Percentiles rank a stretch among this genome's conserved stretches.
Conservation (phyloP, 1,140 invertebrate genomes). For the Leptoteleia sp. region DNA sequence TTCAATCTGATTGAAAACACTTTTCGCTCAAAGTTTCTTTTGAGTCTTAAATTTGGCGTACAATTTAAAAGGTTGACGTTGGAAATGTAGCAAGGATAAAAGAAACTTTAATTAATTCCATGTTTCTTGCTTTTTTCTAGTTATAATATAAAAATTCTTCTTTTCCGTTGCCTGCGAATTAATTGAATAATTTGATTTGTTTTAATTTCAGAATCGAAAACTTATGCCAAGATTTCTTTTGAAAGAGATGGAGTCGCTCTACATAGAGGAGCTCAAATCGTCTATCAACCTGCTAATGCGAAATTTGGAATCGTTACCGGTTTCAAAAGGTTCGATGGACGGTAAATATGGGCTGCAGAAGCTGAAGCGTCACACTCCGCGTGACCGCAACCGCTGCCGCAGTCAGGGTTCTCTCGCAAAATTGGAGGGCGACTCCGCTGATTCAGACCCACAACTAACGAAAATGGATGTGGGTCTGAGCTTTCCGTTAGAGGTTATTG, state of each 20-base stretch:
- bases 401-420: conserved; percentile 94
- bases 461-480: conserved; percentile 98
- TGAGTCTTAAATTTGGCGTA: too few species aligned
- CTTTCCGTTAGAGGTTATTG: conserved; percentile 97
- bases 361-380: conserved; percentile 96
- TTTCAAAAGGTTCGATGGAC: conserved; percentile 98
- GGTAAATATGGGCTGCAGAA: conserved; percentile 98
- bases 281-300: conserved; percentile 99
- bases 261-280: conserved; percentile 98
- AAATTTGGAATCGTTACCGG: conserved; percentile 98
- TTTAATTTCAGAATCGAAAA: conserved; percentile 90
- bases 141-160: too few species aligned
- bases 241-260: conserved; percentile 99
- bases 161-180: too few species aligned
- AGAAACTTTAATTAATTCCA: too few species aligned
- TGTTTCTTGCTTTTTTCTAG: too few species aligned
- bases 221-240: conserved; percentile 99
- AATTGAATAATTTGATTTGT: neutral
- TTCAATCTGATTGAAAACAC: too few species aligned
- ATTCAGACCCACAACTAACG: conserved; percentile 93
- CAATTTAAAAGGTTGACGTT: too few species aligned
- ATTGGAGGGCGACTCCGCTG: conserved; percentile 94
- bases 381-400: conserved; percentile 81
- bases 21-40: too few species aligned
- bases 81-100: too few species aligned